Evolutionary conservation across 2,888 invertebrate genomes (phyloP), one percentile per base, ranked within the genome.

Genomic region (Onchidella celtica): DNA sequence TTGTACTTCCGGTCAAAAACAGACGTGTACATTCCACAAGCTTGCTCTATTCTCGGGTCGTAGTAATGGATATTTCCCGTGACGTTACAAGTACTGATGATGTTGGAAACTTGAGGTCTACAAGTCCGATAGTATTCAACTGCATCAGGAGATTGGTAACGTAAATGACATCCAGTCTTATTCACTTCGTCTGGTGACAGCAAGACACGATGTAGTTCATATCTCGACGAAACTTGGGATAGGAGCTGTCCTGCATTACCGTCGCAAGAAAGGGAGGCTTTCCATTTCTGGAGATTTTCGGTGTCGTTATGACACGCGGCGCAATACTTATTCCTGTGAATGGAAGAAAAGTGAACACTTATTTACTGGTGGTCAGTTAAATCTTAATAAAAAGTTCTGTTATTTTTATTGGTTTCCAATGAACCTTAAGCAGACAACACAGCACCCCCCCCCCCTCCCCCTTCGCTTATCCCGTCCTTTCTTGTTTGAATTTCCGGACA

Each of bases 11-110:
- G 32, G 2, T 47, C 24, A n/a, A 81, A 82, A 1, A 78, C n/a
- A 1, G 73, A 47, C 4, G 79, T 82, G 55, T 83, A 84, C 2
- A 70, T 72, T 4, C 21, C 11, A 57, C 85, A 86, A 0, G 81
- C 84, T n/a, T 59, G 36, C 14, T 80, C 84, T 4, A 85, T 63
- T 0, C 61, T 27, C 17, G 61, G 63, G 55, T 85, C 83, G 57
- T 83, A 83, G 32, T 14, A 21, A 6, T 3, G 11, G 84, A 82
- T 83, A 9, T 57, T 55, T 0, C 84, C 85, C 0, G 85, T 84
- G 24, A 57, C 68, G 61, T 84, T 85, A 57, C 85, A 85, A 29
- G 70, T 38, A 36, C 65, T 47, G 55, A 72, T 47, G 57, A 79
- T 14, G 21, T 70, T 70, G n/a, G 21, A n/a, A 6, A 3, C 21